Evolutionary conservation across 1,140 invertebrate species (phyloP).

Genomic region (Armadillidium nasatum): DNA sequence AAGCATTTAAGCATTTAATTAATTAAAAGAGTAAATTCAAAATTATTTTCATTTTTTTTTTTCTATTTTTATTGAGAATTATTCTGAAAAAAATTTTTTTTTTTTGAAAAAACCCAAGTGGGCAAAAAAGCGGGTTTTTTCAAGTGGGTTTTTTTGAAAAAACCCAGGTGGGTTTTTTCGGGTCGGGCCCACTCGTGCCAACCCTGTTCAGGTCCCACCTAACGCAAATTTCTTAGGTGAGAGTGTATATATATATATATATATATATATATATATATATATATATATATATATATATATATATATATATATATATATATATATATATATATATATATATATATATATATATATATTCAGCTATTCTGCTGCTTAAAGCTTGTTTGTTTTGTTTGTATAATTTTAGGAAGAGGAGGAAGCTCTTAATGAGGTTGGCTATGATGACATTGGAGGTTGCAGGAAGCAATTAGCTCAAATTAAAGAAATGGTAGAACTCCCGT

Average conservation of each 20-base stretch:
- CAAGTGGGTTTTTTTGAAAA: too few species aligned
- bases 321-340: neutral
- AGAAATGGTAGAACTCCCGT: constrained; percentile 98
- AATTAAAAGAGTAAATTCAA: too few species aligned
- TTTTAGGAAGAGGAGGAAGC: constrained; percentile 91
- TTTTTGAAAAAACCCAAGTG: too few species aligned
- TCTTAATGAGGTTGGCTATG: constrained; percentile 96
- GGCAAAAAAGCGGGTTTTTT: too few species aligned
- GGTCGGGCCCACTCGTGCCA: too few species aligned
- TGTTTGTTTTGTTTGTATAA: neutral
- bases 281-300: constrained; percentile 20
- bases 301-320: neutral
- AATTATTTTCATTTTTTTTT: too few species aligned
- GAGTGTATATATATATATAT: neutral
- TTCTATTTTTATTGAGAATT: too few species aligned
- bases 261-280: constrained; percentile 16
- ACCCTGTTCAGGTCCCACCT: too few species aligned
- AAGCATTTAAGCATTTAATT: too few species aligned
- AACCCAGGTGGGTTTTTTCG: too few species aligned
- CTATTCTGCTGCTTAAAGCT: neutral
- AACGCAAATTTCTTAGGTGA: too few species aligned
- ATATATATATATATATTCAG: neutral
- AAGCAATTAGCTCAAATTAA: constrained; percentile 99
- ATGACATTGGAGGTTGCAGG: constrained; percentile 97
- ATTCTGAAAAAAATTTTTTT: too few species aligned